Evolutionary conservation across 2,797 vertebrate genomes (phyloP).

Genomic region (Parauchenoglanis ngamensis): DNA sequence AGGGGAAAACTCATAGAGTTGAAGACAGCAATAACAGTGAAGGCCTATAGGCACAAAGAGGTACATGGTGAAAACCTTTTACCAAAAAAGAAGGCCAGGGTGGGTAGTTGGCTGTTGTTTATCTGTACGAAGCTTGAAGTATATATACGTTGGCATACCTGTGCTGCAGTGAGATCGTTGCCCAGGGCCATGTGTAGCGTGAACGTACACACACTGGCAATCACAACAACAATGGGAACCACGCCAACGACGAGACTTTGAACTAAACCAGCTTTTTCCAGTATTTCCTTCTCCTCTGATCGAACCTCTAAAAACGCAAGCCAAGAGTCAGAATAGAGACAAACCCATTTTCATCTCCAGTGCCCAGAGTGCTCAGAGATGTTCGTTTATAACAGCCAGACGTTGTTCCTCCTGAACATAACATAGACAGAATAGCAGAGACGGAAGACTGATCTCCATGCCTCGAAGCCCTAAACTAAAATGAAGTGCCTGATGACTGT

Average conservation of each 20-base stretch:
- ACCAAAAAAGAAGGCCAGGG: background rate
- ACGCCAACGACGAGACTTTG: slow-evolving; percentile 82
- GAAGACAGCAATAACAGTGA: slow-evolving; percentile 83
- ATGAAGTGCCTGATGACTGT: slow-evolving; percentile 60
- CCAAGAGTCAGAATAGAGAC: slow-evolving; percentile 4
- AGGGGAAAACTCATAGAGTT: slow-evolving; percentile 85
- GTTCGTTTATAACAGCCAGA: slow-evolving; percentile 25
- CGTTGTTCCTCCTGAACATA: slow-evolving; percentile 6
- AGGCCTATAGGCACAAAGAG: slow-evolving; percentile 68
- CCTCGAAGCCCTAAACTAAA: slow-evolving; percentile 51
- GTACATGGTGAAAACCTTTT: background rate
- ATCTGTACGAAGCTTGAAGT: background rate
- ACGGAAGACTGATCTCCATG: slow-evolving; percentile 17
- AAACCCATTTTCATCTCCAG: background rate
- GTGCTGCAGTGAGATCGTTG: slow-evolving; percentile 79
- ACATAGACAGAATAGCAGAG: slow-evolving; percentile 17
- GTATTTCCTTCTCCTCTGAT: slow-evolving; percentile 73
- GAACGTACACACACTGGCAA: slow-evolving; percentile 84
- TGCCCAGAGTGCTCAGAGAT: slow-evolving; percentile 14
- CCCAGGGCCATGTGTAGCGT: slow-evolving; percentile 82
- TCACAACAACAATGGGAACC: slow-evolving; percentile 78
- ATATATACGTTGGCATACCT: slow-evolving; percentile 67
- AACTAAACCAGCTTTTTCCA: slow-evolving; percentile 76
- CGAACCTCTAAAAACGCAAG: slow-evolving; percentile 72
- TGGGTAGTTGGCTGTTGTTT: background rate